phyloP scores from a whole-genome alignment of 2,888 invertebrate genomes.

The Eristalinus sepulchralis region DNA sequence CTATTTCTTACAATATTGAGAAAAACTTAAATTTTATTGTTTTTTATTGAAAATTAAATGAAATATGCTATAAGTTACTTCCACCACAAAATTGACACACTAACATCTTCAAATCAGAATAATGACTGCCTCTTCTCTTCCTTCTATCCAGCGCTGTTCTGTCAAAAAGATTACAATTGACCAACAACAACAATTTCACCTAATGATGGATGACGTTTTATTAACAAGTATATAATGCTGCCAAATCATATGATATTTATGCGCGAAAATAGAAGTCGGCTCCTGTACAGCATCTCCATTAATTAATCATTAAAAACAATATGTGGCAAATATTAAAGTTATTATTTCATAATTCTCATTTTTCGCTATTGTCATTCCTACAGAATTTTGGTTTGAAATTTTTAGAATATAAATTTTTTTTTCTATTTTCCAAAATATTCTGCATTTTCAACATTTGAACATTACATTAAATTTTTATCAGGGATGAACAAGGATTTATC shows the following conservation, averaged over 20 bases:
- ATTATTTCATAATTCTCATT: too few relatives aligned
- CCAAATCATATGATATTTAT: neutral
- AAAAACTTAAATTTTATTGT: neutral
- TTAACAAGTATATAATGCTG: neutral
- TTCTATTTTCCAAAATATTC: too few relatives aligned
- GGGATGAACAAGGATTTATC: too few relatives aligned
- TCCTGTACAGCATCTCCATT: too few relatives aligned
- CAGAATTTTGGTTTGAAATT: too few relatives aligned
- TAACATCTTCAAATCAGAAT: constrained; percentile 59
- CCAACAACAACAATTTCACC: neutral
- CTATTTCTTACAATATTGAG: neutral
- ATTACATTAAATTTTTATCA: too few relatives aligned
- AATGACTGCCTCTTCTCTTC: constrained; percentile 49
- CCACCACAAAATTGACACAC: constrained; percentile 44
- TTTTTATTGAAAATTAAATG: constrained; percentile 61
- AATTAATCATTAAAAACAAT: too few relatives aligned
- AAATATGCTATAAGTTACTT: constrained; percentile 50
- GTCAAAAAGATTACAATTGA: constrained; percentile 24
- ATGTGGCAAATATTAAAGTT: too few relatives aligned
- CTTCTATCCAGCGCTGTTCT: neutral
- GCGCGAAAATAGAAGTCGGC: too few relatives aligned
- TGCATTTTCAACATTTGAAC: too few relatives aligned
- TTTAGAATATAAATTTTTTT: too few relatives aligned
- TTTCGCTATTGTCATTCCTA: too few relatives aligned
- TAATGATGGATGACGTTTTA: neutral